Conservation (phyloP, 2,888 invertebrate genomes). For the Boloria selene region DNA sequence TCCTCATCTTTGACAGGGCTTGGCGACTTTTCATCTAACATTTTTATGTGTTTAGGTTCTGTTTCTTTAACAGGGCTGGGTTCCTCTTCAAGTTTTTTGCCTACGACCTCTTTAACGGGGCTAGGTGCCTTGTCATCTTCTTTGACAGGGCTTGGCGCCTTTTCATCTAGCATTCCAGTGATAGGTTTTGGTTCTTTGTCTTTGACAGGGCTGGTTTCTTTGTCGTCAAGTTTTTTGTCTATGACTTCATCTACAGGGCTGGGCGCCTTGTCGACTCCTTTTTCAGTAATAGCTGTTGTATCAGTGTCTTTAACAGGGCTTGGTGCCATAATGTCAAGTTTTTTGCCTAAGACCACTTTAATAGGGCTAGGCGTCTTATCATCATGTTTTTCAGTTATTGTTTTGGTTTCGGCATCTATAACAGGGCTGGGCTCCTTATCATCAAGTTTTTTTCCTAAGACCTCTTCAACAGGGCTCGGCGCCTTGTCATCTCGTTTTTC, state of each 20-base stretch:
- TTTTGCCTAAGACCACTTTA: constrained; percentile 9
- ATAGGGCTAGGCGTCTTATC: constrained; percentile 34
- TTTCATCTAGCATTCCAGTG: not conserved
- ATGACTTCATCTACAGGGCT: constrained; percentile 30
- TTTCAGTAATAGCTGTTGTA: constrained; percentile 14
- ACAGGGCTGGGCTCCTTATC: constrained; percentile 31
- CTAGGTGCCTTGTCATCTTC: constrained; percentile 25
- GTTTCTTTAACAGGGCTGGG: not conserved
- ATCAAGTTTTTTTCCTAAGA: constrained; percentile 16
- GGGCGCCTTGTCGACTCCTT: constrained; percentile 27
- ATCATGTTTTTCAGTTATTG: constrained; percentile 4
- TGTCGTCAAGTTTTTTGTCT: constrained; percentile 16
- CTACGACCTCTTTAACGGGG: constrained; percentile 10
- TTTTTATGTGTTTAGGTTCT: not conserved
- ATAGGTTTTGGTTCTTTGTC: not conserved
- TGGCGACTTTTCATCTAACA: constrained; percentile 21
- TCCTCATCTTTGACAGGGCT: constrained; percentile 27
- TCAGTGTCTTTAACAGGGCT: constrained; percentile 30
- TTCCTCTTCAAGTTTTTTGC: constrained; percentile 4
- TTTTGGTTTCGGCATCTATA: constrained; percentile 16
- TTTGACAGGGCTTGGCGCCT: not conserved
- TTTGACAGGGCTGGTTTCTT: constrained; percentile 27
- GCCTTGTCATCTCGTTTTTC: constrained; percentile 23
- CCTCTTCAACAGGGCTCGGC: constrained; percentile 26
- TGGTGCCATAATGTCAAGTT: constrained; percentile 25